Evolutionary conservation across 1,140 invertebrate species (phyloP).

Genomic region (Spodoptera litura): DNA sequence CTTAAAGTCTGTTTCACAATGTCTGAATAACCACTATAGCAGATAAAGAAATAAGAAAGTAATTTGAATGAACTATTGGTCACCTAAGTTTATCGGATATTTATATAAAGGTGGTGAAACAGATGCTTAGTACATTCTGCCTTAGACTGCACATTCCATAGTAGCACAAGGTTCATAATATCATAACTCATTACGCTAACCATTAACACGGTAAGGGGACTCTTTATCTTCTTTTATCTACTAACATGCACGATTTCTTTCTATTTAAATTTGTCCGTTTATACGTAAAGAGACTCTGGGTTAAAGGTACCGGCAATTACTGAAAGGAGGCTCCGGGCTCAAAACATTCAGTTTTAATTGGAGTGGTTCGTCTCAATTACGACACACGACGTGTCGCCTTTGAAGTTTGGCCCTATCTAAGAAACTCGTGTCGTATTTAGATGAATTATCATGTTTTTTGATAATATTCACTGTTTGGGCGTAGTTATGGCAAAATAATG

Average conservation of each 20-base stretch:
- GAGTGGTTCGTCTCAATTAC: slow-evolving; percentile 77
- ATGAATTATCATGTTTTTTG: neutral
- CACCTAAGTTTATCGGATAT: no score
- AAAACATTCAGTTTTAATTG: slow-evolving; percentile 83
- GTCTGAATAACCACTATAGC: no score
- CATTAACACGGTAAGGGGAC: slow-evolving; percentile 37
- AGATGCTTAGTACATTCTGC: neutral
- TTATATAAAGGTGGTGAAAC: neutral
- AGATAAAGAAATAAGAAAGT: neutral
- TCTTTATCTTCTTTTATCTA: slow-evolving; percentile 47
- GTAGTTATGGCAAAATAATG: no score
- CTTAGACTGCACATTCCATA: slow-evolving; percentile 9
- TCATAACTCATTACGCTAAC: slow-evolving; percentile 33
- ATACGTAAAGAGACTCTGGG: slow-evolving; percentile 10
- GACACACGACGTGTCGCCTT: slow-evolving; percentile 74
- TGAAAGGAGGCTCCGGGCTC: slow-evolving; percentile 64
- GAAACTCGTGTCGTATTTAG: slow-evolving; percentile 50
- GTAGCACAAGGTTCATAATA: slow-evolving; percentile 20
- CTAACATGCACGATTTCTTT: slow-evolving; percentile 42
- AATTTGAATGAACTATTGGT: no score
- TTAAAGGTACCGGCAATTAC: slow-evolving; percentile 74
- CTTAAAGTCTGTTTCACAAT: no score
- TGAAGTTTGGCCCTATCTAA: slow-evolving; percentile 79
- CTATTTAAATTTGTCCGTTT: slow-evolving; percentile 59
- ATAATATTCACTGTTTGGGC: no score